Conservation (phyloP, 2,797 vertebrate species). For the Microcaecilia unicolor region DNA sequence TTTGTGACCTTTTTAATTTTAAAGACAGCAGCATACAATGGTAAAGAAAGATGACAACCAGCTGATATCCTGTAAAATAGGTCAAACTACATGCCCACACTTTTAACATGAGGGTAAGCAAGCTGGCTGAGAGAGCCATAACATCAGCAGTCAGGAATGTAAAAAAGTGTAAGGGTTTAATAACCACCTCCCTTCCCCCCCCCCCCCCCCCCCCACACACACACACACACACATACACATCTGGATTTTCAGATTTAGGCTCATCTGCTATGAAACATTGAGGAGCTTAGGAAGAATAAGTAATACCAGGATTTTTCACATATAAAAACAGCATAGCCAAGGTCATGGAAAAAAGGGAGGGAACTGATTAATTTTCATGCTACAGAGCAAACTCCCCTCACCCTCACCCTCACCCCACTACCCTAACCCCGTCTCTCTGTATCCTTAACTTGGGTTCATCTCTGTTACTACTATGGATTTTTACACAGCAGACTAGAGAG, state of each 20-base stretch:
- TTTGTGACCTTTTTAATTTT: too few relatives aligned
- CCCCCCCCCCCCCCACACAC: too few relatives aligned
- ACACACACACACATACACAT: not conserved
- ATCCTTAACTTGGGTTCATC: constrained; percentile 19
- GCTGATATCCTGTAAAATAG: too few relatives aligned
- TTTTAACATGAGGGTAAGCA: constrained; percentile 8
- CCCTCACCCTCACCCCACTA: constrained; percentile 5
- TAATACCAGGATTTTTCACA: constrained; percentile 26
- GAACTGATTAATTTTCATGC: constrained; percentile 14
- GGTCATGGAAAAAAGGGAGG: too few relatives aligned
- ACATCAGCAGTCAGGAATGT: constrained; percentile 7
- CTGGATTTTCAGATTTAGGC: constrained; percentile 1
- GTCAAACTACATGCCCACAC: too few relatives aligned
- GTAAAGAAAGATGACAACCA: too few relatives aligned
- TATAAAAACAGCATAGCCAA: constrained; percentile 1
- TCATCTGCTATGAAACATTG: constrained; percentile 7
- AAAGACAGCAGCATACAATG: too few relatives aligned
- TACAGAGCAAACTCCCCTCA: constrained; percentile 19
- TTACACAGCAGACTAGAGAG: rapidly evolving
- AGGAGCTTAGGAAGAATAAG: constrained; percentile 20
- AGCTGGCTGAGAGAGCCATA: constrained; percentile 8
- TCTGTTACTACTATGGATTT: constrained; percentile 9
- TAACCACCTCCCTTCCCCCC: too few relatives aligned
- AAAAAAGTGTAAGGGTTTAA: constrained; percentile 16
- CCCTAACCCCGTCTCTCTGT: not conserved